Conservation (phyloP, 2,113 vertebrate species). For the Petromus typicus region DNA sequence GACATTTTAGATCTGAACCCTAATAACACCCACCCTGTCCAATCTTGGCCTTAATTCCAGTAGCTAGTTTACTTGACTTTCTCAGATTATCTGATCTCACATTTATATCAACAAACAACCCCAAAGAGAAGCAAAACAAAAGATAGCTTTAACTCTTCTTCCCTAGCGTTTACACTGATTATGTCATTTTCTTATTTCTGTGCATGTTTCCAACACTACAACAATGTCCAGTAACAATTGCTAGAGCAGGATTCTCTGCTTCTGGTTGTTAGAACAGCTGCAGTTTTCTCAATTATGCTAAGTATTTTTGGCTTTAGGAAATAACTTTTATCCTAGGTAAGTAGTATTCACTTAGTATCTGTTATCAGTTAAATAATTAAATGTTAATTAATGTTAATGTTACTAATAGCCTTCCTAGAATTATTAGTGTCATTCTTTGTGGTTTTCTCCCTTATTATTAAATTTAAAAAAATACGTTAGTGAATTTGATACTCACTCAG, state of each 20-base stretch:
- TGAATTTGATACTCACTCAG: neutral
- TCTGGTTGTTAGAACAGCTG: neutral
- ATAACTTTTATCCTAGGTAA: neutral
- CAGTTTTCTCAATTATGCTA: neutral
- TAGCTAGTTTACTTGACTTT: neutral
- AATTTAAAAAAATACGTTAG: neutral
- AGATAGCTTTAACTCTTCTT: neutral
- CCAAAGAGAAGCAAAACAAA: neutral
- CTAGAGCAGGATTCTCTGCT: too few species aligned
- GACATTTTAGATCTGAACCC: neutral
- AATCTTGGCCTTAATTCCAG: neutral
- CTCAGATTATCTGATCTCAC: neutral
- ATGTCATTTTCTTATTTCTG: neutral
- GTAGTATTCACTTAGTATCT: neutral
- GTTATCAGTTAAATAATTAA: too few species aligned
- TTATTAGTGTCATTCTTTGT: neutral
- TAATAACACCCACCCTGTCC: neutral
- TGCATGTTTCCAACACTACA: neutral
- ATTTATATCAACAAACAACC: neutral
- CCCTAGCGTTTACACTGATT: neutral
- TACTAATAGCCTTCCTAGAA: neutral
- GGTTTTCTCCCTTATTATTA: neutral
- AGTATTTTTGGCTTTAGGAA: too few species aligned
- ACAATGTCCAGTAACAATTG: neutral
- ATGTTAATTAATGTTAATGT: neutral